Conservation (phyloP, 92 coral and sea anemone genomes). For the Palythoa grandis region DNA sequence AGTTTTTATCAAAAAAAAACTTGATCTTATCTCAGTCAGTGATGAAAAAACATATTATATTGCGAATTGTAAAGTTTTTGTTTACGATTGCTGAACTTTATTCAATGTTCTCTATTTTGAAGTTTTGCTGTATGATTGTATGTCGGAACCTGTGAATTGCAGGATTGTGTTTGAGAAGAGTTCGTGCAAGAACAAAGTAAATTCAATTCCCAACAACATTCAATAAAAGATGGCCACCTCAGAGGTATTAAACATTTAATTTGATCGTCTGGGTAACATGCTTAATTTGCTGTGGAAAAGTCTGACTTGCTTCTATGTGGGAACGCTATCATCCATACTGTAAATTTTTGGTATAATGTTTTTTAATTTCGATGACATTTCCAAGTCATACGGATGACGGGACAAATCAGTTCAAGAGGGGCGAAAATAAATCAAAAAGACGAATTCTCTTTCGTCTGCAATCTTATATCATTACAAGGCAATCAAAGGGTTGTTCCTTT, state of each 20-base stretch:
- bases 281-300: not conserved
- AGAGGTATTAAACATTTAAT: not conserved
- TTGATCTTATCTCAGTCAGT: conserved; percentile 33
- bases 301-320: not conserved
- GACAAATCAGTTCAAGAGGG: not conserved
- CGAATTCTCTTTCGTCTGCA: not conserved
- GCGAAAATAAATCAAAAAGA: not conserved
- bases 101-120: conserved; percentile 33
- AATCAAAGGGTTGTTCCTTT: not conserved
- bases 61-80: conserved; percentile 37
- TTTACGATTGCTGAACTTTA: conserved; percentile 32
- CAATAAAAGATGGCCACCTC: conserved; percentile 15
- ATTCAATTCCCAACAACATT: not conserved
- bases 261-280: not conserved
- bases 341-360: not conserved
- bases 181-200: not conserved
- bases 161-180: not conserved
- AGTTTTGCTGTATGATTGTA: conserved; percentile 8
- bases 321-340: not conserved
- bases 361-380: not conserved
- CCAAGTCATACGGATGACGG: not conserved
- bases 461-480: not conserved
- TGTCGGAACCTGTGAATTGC: not conserved
- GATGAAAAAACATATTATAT: conserved; percentile 37
- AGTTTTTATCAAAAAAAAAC: conserved; percentile 21